Conservation (phyloP, 2,797 vertebrate genomes). For the Leuciscus waleckii region DNA sequence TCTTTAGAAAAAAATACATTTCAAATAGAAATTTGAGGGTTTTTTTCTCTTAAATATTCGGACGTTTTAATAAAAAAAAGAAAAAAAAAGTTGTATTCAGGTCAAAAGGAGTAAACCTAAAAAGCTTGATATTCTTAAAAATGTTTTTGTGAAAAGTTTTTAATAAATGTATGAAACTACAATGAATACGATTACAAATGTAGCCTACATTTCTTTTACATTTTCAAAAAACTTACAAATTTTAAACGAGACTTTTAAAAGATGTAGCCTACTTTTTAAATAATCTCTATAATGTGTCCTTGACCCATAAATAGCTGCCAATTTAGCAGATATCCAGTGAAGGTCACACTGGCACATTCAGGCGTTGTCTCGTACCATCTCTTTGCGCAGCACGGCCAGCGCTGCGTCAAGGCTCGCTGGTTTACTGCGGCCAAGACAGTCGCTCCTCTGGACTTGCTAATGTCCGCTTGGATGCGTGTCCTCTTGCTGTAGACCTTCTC, state of each 20-base stretch:
- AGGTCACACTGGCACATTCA: neutral
- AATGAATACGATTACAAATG: neutral
- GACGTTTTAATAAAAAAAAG: neutral
- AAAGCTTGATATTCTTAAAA: neutral
- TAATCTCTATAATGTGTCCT: neutral
- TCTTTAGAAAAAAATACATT: neutral
- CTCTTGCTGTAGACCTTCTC: slow-evolving; percentile 82
- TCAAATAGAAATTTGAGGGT: no score
- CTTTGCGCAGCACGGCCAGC: slow-evolving; percentile 81
- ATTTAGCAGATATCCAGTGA: neutral
- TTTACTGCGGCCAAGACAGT: slow-evolving; percentile 63
- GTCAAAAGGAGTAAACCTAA: neutral
- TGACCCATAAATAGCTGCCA: neutral
- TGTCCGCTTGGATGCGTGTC: slow-evolving; percentile 82
- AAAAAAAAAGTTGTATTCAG: neutral
- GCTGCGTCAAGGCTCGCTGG: slow-evolving; percentile 80
- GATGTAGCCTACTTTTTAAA: neutral
- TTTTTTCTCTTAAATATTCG: neutral
- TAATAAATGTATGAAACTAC: neutral
- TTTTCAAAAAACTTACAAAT: neutral
- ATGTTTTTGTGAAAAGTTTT: neutral
- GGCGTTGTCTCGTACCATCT: slow-evolving; percentile 71
- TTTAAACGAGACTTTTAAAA: neutral
- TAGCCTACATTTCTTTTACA: neutral
- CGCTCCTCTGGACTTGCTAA: slow-evolving; percentile 73